Conservation (phyloP, 2,888 invertebrate genomes). For the Steromphala cineraria region DNA sequence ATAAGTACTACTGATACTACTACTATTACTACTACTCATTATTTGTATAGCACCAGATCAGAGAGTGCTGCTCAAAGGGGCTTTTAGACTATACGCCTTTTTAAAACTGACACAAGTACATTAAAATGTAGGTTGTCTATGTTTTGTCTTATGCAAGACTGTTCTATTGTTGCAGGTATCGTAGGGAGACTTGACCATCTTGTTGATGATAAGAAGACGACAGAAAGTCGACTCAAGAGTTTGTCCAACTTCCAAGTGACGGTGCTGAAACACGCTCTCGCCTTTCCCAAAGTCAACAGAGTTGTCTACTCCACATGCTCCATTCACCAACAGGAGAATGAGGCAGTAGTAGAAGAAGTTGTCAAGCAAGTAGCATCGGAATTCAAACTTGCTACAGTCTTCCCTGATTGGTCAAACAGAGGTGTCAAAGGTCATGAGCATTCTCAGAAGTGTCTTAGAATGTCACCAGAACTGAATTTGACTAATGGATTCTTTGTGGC, state of each 20-base stretch:
- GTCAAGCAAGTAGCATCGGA: slow-evolving; percentile 76
- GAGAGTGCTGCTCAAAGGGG: too few relatives aligned
- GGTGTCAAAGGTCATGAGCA: slow-evolving; percentile 63
- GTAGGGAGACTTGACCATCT: slow-evolving; percentile 81
- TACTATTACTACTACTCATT: too few relatives aligned
- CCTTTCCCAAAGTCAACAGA: slow-evolving; percentile 88
- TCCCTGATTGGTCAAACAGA: slow-evolving; percentile 62
- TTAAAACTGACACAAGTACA: too few relatives aligned
- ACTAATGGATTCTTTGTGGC: slow-evolving; percentile 98
- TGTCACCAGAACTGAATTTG: slow-evolving; percentile 84
- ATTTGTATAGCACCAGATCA: too few relatives aligned
- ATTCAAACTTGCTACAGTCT: slow-evolving; percentile 72
- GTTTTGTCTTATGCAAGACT: not conserved
- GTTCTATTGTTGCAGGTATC: slow-evolving; percentile 65
- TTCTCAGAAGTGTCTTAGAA: slow-evolving; percentile 84
- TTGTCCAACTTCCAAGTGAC: slow-evolving; percentile 63
- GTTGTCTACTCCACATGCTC: slow-evolving; percentile 99
- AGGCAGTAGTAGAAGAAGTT: slow-evolving; percentile 88
- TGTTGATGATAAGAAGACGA: slow-evolving; percentile 69
- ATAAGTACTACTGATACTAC: too few relatives aligned
- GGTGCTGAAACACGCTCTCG: slow-evolving; percentile 90
- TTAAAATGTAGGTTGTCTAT: too few relatives aligned
- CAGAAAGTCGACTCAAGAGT: slow-evolving; percentile 69
- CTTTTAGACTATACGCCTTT: too few relatives aligned
- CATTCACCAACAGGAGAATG: slow-evolving; percentile 88